Percentiles rank a stretch among this genome's conserved stretches.
phyloP scores from a whole-genome alignment of 2,797 vertebrate genomes.

The Xiphophorus birchmanni region DNA sequence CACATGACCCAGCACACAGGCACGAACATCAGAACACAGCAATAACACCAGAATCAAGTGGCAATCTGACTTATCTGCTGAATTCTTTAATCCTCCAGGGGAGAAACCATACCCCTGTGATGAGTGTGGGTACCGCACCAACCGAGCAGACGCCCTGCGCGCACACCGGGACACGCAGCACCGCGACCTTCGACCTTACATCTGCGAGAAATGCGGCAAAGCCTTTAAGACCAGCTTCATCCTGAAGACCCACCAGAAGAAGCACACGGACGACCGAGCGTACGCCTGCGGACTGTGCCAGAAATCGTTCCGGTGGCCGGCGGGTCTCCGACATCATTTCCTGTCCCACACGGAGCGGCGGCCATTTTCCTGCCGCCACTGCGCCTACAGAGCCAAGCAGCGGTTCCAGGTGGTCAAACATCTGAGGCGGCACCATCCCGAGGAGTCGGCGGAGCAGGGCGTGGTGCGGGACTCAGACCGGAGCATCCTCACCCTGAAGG shows the following conservation, averaged over 20 bases:
- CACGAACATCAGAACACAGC: slow-evolving; percentile 38
- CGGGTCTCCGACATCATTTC: slow-evolving; percentile 93
- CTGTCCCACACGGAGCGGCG: slow-evolving; percentile 93
- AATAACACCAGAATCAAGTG: background rate
- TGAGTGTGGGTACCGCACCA: slow-evolving; percentile 93
- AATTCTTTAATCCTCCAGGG: slow-evolving; percentile 73
- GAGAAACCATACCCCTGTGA: slow-evolving; percentile 90
- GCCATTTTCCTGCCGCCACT: slow-evolving; percentile 93
- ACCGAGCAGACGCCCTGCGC: slow-evolving; percentile 91
- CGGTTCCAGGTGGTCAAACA: slow-evolving; percentile 98
- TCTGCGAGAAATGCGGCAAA: slow-evolving; percentile 98
- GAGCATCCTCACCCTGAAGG: slow-evolving; percentile 81
- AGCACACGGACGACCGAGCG: slow-evolving; percentile 90
- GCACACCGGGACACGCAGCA: slow-evolving; percentile 92
- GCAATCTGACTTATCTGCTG: background rate
- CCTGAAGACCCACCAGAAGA: slow-evolving; percentile 93
- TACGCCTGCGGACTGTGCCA: slow-evolving; percentile 88
- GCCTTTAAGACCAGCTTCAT: slow-evolving; percentile 96
- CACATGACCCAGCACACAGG: slow-evolving; percentile 99
- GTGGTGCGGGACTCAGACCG: slow-evolving; percentile 85
- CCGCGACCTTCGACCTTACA: slow-evolving; percentile 87
- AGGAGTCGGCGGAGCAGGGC: slow-evolving; percentile 81
- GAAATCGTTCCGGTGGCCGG: slow-evolving; percentile 94
- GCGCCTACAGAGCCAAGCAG: slow-evolving; percentile 94
- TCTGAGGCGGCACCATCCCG: slow-evolving; percentile 90